phyloP scores from a whole-genome alignment of 2,113 vertebrate genomes.

The Paramormyrops kingsleyae region DNA sequence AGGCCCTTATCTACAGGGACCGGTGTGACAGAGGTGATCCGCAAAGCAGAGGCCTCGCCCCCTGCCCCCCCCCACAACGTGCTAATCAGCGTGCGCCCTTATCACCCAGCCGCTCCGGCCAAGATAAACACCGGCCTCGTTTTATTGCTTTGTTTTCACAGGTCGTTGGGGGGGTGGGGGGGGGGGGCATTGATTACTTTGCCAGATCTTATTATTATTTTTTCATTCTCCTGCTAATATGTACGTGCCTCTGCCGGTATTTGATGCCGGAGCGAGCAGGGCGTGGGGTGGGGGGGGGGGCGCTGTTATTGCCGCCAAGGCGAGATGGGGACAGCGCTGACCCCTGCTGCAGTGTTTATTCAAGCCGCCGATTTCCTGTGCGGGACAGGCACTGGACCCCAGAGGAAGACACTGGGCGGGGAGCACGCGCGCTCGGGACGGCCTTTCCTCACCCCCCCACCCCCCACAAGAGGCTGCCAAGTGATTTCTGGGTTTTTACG shows the following conservation, averaged over 20 bases:
- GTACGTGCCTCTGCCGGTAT: constrained; percentile 15
- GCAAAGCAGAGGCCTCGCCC: constrained; percentile 36
- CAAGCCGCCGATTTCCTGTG: constrained; percentile 17
- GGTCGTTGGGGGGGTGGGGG: constrained; percentile 53
- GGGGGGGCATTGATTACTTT: constrained; percentile 61
- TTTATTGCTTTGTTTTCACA: constrained; percentile 64
- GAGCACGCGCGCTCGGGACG: not conserved
- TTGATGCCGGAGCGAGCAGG: not conserved
- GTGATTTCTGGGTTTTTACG: constrained; percentile 2
- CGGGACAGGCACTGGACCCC: not conserved
- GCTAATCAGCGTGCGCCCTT: constrained; percentile 55
- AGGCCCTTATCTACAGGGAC: constrained; percentile 32
- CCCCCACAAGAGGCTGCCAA: not conserved
- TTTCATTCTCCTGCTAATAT: constrained; percentile 52
- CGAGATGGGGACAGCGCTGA: constrained; percentile 30
- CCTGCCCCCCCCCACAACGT: constrained; percentile 46
- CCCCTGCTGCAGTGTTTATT: constrained; percentile 12
- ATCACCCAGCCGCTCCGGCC: constrained; percentile 58
- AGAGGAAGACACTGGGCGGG: not conserved
- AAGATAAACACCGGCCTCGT: constrained; percentile 63
- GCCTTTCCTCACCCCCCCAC: not conserved
- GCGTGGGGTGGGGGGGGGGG: not conserved
- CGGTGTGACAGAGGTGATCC: constrained; percentile 24
- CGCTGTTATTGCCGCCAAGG: constrained; percentile 46
- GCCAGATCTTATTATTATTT: constrained; percentile 50